A percentile compares a stretch with the other conserved stretches of the same genome.
phyloP scores from a whole-genome alignment of 1,140 invertebrate genomes.

The Anagrus nilaparvatae region DNA sequence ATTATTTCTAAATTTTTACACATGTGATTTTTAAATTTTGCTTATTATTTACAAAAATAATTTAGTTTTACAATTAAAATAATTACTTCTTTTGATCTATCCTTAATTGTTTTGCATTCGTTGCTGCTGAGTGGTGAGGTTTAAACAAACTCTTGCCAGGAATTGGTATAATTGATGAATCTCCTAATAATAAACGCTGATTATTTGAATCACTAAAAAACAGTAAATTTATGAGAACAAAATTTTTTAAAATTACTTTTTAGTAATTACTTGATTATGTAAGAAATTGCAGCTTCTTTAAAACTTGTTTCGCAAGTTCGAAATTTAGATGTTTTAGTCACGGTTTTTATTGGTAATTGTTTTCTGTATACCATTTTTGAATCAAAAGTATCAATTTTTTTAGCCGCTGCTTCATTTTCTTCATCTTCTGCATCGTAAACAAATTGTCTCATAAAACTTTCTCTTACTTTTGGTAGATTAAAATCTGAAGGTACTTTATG shows the following conservation, averaged over 20 bases:
- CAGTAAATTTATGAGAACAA: conserved; percentile 10
- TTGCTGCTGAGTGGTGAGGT: conserved; percentile 74
- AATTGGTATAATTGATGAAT: conserved; percentile 81
- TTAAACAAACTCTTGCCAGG: conserved; percentile 72
- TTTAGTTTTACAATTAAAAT: no score
- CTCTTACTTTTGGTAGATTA: conserved; percentile 87
- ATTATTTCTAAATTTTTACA: no score
- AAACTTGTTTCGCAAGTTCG: conserved; percentile 55
- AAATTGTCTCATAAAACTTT: conserved; percentile 98
- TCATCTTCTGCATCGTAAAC: conserved; percentile 78
- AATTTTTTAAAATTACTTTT: conserved; percentile 4
- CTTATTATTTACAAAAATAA: no score
- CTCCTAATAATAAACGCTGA: conserved; percentile 76
- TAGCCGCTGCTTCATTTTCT: conserved; percentile 53
- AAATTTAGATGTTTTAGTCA: conserved; percentile 60
- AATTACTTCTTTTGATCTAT: conserved; percentile 76
- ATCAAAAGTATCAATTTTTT: conserved; percentile 50
- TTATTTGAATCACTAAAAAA: conserved; percentile 80
- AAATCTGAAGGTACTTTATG: conserved; percentile 95
- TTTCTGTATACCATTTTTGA: conserved; percentile 67
- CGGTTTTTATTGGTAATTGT: conserved; percentile 59
- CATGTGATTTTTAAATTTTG: no score
- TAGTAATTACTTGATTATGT: conserved; percentile 61
- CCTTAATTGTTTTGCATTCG: conserved; percentile 73
- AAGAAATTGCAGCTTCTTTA: conserved; percentile 58